Evolutionary conservation across 1,140 invertebrate species (phyloP), one percentile per base, ranked within the genome.

Genomic region (Antheraea pernyi): DNA sequence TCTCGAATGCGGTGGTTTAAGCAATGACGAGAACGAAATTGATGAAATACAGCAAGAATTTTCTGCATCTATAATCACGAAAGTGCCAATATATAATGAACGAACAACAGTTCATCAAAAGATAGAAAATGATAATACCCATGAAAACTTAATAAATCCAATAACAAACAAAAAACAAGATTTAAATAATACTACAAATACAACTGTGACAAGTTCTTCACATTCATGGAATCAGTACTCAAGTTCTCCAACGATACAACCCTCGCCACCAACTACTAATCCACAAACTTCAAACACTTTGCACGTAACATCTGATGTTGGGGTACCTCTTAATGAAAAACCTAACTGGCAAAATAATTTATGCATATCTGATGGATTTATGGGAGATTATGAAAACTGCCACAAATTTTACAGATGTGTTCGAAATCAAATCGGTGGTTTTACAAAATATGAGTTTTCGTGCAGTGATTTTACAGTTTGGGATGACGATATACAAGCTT

Each of bases 391-490:
- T 48, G 86, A 93, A 71, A 94, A 97, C 81, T 97, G 97, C 80
- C 94, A 91, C 71, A 96, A 96, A 84, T 97, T 97, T 84, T 96
- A 96, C 80, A 94, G 96, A 86, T 97, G 96, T 88, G 95, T 97
- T 19, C 92, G 93, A 67, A 93, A 94, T 71, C 94, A 94, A 13
- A 83, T 92, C 18, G 94, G 92, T 67, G 91, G 91, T 3, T 96
- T 93, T 72, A 94, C 89, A 65, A 94, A 93, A 82, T 95, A 95
- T 76, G 94, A 96, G 76, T 97, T 95, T 87, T 92, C 91, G 11
- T 97, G 96, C 81, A 95, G 94, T 19, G 91, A 93, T 59, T 94
- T 95, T 71, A 97, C 96, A 9, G 94, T 96, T 70, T 97, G 95
- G 95, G 96, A 97, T 89, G 93, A 94, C 65, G 84, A 93, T 7